Conservation (phyloP, 37 sponge, comb jelly and placozoan genomes). For the Corticium candelabrum region DNA sequence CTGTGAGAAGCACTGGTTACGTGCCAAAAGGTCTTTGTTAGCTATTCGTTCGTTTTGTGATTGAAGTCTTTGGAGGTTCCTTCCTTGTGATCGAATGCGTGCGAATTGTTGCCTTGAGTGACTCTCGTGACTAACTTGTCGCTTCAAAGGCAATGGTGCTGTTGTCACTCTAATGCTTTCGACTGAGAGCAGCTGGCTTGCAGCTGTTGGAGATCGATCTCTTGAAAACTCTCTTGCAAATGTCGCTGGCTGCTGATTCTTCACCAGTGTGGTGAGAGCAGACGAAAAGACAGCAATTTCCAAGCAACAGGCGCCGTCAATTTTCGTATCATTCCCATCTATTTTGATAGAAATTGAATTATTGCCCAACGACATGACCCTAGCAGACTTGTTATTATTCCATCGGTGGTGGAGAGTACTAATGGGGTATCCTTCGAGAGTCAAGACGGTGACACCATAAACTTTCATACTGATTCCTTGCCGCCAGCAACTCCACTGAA, state of each 20-base stretch:
- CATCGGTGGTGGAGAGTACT: no score
- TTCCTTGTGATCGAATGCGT: background rate
- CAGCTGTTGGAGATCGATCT: background rate
- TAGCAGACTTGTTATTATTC: no score
- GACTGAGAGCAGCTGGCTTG: background rate
- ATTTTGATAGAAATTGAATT: no score
- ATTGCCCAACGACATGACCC: no score
- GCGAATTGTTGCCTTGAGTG: background rate
- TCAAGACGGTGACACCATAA: no score
- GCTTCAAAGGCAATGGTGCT: background rate
- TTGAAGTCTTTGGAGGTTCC: no score
- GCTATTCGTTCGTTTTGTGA: no score
- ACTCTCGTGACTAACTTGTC: background rate
- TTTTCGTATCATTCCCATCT: no score
- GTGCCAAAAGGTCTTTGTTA: background rate
- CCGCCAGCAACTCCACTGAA: constrained; percentile 61
- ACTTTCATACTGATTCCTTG: constrained; percentile 35
- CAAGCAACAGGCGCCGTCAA: no score
- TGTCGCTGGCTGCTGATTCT: background rate
- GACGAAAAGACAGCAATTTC: constrained; percentile 9
- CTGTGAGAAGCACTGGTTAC: constrained; percentile 9
- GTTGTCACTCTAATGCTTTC: background rate
- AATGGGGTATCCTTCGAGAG: no score
- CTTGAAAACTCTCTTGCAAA: background rate
- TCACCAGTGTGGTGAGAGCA: no score